Evolutionary conservation across 2,888 invertebrate species (phyloP).

Genomic region (Dione juno): DNA sequence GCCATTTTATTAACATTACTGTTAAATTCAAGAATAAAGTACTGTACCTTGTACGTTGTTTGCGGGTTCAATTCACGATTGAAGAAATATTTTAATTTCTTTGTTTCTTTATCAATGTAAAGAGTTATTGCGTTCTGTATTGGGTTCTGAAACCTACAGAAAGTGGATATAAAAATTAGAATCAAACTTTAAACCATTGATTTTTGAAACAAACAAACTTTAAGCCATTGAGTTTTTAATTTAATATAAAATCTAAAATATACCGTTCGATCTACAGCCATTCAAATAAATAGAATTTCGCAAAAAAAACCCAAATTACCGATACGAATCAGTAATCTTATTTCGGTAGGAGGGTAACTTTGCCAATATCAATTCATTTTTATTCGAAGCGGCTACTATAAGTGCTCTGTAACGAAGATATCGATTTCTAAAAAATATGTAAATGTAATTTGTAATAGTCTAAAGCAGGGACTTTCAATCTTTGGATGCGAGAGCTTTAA

Average conservation of each 20-base stretch:
- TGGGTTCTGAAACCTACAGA: no score
- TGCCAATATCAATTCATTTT: slow-evolving; percentile 27
- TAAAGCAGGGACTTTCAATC: slow-evolving; percentile 12
- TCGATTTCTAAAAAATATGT: slow-evolving; percentile 30
- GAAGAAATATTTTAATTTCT: no score
- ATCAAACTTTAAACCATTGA: no score
- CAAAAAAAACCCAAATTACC: neutral
- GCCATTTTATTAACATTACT: no score
- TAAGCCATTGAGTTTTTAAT: no score
- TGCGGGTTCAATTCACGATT: no score
- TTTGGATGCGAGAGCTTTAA: neutral
- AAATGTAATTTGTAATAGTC: slow-evolving; percentile 29
- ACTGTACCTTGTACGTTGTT: no score
- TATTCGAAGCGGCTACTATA: slow-evolving; percentile 28
- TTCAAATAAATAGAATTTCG: neutral
- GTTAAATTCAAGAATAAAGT: no score
- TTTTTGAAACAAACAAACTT: no score
- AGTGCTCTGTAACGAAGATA: slow-evolving; percentile 32
- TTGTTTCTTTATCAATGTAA: no score
- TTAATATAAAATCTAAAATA: neutral
- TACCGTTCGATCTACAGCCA: neutral
- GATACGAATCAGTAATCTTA: slow-evolving; percentile 2
- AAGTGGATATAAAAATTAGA: no score
- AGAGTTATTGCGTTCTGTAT: no score
- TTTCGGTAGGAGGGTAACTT: slow-evolving; percentile 10